A percentile compares a stretch with the other conserved stretches of the same genome.
Conservation (phyloP, 2,113 vertebrate genomes). For the Leptodactylus fuscus region DNA sequence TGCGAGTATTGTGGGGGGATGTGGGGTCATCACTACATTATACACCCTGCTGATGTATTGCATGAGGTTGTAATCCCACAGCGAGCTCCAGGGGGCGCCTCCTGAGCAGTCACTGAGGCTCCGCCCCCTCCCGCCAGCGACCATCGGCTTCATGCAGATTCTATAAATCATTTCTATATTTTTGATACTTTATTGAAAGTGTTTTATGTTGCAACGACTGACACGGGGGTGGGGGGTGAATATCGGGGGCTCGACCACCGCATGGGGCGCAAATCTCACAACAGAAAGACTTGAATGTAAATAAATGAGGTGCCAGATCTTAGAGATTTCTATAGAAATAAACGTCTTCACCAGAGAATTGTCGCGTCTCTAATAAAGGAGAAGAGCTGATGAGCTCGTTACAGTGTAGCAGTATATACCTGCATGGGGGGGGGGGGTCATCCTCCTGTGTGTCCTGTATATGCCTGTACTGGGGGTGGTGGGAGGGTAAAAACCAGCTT, state of each 20-base stretch:
- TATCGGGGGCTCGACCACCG: too few species aligned
- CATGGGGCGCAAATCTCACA: not conserved
- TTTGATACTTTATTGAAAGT: conserved; percentile 15
- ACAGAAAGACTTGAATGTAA: conserved; percentile 30
- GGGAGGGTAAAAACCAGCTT: too few species aligned
- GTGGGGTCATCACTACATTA: not conserved
- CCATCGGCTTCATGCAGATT: not conserved
- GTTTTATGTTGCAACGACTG: not conserved
- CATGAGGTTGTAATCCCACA: not conserved
- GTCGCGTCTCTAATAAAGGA: not conserved
- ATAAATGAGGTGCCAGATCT: too few species aligned
- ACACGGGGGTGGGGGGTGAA: not conserved
- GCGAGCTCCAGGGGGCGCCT: not conserved
- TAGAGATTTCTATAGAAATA: not conserved
- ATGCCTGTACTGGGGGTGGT: too few species aligned
- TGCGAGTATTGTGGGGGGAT: too few species aligned
- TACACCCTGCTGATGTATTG: not conserved
- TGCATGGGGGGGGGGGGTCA: too few species aligned
- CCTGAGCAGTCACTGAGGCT: not conserved
- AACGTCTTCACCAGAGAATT: not conserved
- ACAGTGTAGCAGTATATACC: not conserved
- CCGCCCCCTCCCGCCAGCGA: not conserved
- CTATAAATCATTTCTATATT: conserved; percentile 3
- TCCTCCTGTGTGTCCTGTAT: too few species aligned
- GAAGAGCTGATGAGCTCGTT: not conserved